Base-by-base conservation (phyloP, 2,888 invertebrate species). In the Nomada lathburiana region DNA sequence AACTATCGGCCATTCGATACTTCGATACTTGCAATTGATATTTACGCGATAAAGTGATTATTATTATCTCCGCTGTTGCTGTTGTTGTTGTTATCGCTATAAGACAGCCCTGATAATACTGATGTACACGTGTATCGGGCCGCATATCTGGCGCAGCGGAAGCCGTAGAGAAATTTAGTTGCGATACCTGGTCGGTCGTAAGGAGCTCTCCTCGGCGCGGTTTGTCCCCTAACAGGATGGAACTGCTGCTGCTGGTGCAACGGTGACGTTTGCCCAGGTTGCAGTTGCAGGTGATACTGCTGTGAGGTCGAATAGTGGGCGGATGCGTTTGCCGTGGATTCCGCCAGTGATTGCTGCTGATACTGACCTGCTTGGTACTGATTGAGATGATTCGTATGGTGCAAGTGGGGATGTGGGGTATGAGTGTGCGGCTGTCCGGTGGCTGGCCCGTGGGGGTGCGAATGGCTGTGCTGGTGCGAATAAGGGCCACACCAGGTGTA, bases 401-500 rank as follows among this genome's bases (percentile, higher is more conserved):
- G 85, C 44, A 80, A 82, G 72, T 85, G 73, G 55, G 85, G 75
- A 75, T 89, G 55, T 7, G 52, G 80, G 63, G 89, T 85, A 70
- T 89, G 83, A 20, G 86, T 75, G 52, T 91, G 89, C n/a, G 88
- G 84, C 44, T 90, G 89, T 20, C 65, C 36, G 10, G 70, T 16
- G 1, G 62, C 44, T 26, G 68, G 23, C 9, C 50, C 26, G 0
- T 76, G 70, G 62, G 86, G 77, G 68, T 89, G 80, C 29, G 89
- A 87, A 72, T 90, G 85, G 18, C 87, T 82, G 57, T 92, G 90
- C 11, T 88, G 86, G 53, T 90, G 89, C 47, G 90, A 84, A 29
- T 91, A 89, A n/a, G 90, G 87, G 5, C 85, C 80, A 60, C 88
- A 90, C 92, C 92, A 92, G 59, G 89, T 86, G 69, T 92, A 92